Conservation (phyloP, 2,888 invertebrate species). For the Athalia circularis region DNA sequence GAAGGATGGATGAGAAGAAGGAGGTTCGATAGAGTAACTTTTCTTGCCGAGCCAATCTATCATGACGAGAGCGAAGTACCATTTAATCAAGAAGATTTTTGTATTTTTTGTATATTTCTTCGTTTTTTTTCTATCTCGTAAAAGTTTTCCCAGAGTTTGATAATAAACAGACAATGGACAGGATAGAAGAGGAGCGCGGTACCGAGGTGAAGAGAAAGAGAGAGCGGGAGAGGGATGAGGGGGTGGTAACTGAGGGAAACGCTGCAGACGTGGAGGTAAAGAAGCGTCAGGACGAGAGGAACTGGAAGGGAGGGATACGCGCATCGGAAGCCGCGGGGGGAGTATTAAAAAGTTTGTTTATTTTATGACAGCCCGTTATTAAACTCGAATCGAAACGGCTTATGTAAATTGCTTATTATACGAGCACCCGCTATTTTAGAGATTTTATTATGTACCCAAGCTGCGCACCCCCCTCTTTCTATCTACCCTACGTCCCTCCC, state of each 20-base stretch:
- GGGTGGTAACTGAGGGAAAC: background rate
- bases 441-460: slow-evolving; percentile 61
- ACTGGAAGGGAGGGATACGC: background rate
- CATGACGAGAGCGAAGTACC: slow-evolving; percentile 35
- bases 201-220: background rate
- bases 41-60: slow-evolving; percentile 35
- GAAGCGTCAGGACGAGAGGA: background rate
- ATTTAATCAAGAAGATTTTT: slow-evolving; percentile 28
- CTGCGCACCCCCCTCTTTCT: background rate
- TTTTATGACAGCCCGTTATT: slow-evolving; percentile 61
- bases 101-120: background rate
- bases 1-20: background rate
- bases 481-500: background rate
- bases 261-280: too few species aligned
- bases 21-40: slow-evolving; percentile 8
- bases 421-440: slow-evolving; percentile 60
- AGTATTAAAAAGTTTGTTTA: slow-evolving; percentile 63
- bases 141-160: slow-evolving; percentile 50
- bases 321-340: slow-evolving; percentile 15
- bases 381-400: slow-evolving; percentile 64
- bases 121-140: slow-evolving; percentile 22
- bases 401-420: slow-evolving; percentile 70
- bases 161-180: slow-evolving; percentile 52
- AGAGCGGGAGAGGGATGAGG: background rate
- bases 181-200: slow-evolving; percentile 27